Conservation (phyloP, 2,113 vertebrate genomes). For the Anser brachyrhynchus region DNA sequence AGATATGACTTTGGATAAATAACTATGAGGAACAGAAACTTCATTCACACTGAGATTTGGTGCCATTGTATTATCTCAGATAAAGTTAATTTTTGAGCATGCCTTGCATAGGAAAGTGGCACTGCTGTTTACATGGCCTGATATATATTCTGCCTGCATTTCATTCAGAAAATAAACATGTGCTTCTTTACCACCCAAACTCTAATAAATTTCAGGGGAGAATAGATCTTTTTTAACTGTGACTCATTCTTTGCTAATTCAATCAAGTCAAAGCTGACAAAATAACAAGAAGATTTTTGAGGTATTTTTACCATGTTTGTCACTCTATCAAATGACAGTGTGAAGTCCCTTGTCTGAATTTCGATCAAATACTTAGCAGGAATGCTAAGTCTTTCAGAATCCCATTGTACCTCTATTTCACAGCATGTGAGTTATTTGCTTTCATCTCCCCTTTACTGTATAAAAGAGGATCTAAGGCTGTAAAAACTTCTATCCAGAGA, state of each 20-base stretch:
- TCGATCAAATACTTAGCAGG: conserved; percentile 77
- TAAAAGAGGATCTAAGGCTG: conserved; percentile 80
- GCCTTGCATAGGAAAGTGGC: conserved; percentile 1
- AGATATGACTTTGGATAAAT: conserved; percentile 42
- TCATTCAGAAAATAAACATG: conserved; percentile 46
- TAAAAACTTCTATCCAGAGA: conserved; percentile 81
- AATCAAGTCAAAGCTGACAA: conserved; percentile 74
- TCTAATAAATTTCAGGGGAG: conserved; percentile 60
- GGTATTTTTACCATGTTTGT: conserved; percentile 74
- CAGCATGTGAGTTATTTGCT: conserved; percentile 77
- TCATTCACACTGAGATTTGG: conserved; percentile 12
- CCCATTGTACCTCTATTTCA: conserved; percentile 77
- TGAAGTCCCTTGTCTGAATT: conserved; percentile 76
- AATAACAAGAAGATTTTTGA: conserved; percentile 69
- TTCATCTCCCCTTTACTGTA: conserved; percentile 79
- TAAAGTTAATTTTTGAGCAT: conserved; percentile 40
- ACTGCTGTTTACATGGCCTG: conserved; percentile 4
- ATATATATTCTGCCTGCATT: conserved; percentile 34
- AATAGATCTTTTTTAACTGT: conserved; percentile 70
- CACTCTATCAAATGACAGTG: conserved; percentile 66
- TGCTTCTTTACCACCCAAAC: conserved; percentile 52
- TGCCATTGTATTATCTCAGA: conserved; percentile 8
- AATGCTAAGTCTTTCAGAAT: conserved; percentile 74
- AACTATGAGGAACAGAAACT: conserved; percentile 22
- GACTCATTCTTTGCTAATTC: conserved; percentile 74